Base-by-base conservation (phyloP, 2,888 invertebrate genomes). In the Cephus pulcher region DNA sequence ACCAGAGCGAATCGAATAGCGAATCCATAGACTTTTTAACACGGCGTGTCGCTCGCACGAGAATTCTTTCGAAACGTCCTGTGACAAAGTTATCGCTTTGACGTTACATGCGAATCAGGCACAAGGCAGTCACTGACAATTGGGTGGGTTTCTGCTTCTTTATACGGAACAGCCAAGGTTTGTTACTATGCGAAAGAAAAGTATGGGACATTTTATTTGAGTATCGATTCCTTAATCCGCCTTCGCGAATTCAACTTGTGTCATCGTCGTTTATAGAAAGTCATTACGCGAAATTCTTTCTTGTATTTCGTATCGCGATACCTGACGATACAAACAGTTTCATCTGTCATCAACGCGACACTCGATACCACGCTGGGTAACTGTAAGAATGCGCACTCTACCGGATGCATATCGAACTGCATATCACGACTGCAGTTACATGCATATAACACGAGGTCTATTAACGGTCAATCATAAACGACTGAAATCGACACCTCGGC, bases 1-100 rank as follows among this genome's bases (percentile, higher is more conserved):
- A 87, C 87, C 78, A 85, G 87, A 86, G 83, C 87, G 82, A 83
- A 75, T 76, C 76, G 76, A 32, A 71, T 32, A 32, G 32, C 12
- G 71, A 34, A 32, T 71, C 71, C 23, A 23, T 56, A 56, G 56
- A 56, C 56, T 9, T 9, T 56, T 23, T 56, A 56, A 56, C 56
- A 56, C 23, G 56, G 56, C 9, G 23, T 56, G 56, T 56, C 56
- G 0, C 23, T 56, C 56, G 56, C 56, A 23, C 56, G 56, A 56
- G 23, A 23, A 23, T 56, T 56, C 56, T 56, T 56, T 56, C 56
- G 56, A 56, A 56, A 56, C 23, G 56, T 56, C 56, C 56, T 23
- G 56, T 2, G 56, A 56, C 37, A 56, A 56, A 56, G 56, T 56
- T 56, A 56, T 56, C 56, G 56, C 56, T 9, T 15, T 15, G 56